Conservation (phyloP, 1,140 invertebrate genomes). For the Conus ventricosus region DNA sequence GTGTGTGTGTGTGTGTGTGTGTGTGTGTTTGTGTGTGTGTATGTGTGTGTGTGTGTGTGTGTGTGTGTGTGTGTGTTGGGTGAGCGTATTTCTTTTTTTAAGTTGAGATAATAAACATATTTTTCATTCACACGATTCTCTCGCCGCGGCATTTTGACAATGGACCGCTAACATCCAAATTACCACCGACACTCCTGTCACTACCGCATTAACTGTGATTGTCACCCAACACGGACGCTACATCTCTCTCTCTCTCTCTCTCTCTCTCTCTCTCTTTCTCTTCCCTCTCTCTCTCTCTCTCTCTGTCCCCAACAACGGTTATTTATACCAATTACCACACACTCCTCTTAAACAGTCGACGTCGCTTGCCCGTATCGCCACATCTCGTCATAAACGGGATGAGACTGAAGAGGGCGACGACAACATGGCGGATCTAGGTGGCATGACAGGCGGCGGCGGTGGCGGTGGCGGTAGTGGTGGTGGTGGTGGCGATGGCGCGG, state of each 20-base stretch:
- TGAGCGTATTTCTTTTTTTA: too few species aligned
- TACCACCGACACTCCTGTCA: too few species aligned
- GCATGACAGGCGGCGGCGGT: neutral
- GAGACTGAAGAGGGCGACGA: neutral
- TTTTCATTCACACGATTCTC: too few species aligned
- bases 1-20: too few species aligned
- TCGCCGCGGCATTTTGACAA: too few species aligned
- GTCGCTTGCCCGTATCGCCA: neutral
- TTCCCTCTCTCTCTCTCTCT: neutral
- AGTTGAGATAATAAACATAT: too few species aligned
- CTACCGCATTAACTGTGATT: too few species aligned
- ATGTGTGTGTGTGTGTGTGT: too few species aligned
- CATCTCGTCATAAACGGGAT: neutral
- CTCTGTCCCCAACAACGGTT: neutral
- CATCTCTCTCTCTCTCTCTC: neutral
- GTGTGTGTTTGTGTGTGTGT: too few species aligned
- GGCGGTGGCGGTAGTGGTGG: neutral
- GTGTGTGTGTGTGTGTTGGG: too few species aligned
- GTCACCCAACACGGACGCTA: too few species aligned
- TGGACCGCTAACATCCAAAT: too few species aligned
- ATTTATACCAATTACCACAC: neutral
- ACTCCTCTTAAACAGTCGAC: neutral
- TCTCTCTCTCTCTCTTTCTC: neutral
- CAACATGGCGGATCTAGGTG: constrained; percentile 7
- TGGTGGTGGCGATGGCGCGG: neutral